Conservation (phyloP, 1,140 invertebrate genomes). For the Aphelenchoides avenae region DNA sequence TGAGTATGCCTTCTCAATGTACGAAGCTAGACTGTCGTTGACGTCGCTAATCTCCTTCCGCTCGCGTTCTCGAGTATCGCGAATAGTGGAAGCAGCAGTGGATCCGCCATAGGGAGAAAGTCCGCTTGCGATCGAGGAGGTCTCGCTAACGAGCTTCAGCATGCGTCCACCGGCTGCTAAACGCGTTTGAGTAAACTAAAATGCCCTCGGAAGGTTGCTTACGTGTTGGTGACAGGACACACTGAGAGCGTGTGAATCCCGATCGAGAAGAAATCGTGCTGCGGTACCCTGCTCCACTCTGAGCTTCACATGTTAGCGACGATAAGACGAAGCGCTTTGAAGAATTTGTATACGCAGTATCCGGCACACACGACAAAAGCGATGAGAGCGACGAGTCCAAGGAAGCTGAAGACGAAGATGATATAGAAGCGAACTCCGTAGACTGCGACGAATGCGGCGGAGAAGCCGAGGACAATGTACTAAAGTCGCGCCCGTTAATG, state of each 20-base stretch:
- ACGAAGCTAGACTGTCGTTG: slow-evolving; percentile 63
- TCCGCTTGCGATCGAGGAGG: slow-evolving; percentile 47
- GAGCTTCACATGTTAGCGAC: too few relatives aligned
- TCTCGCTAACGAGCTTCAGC: slow-evolving; percentile 57
- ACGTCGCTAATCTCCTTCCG: slow-evolving; percentile 64
- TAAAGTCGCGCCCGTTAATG: too few relatives aligned
- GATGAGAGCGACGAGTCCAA: too few relatives aligned
- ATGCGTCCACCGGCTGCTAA: slow-evolving; percentile 38
- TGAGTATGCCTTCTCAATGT: slow-evolving; percentile 61
- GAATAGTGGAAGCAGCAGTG: slow-evolving; percentile 60
- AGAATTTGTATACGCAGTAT: too few relatives aligned
- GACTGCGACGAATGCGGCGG: too few relatives aligned
- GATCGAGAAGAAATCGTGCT: slow-evolving; percentile 43
- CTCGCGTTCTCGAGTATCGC: slow-evolving; percentile 61
- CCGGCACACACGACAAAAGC: too few relatives aligned
- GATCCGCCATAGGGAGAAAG: slow-evolving; percentile 43
- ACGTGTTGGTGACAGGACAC: neutral
- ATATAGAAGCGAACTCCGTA: too few relatives aligned
- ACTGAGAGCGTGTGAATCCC: slow-evolving; percentile 29
- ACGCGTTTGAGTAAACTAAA: slow-evolving; percentile 18
- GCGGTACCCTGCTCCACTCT: too few relatives aligned
- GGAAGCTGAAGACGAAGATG: too few relatives aligned
- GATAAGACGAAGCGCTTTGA: too few relatives aligned
- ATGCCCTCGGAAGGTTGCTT: neutral
- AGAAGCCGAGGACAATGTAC: too few relatives aligned